These are phyloP conservation scores for Drepana arcuata DNA, from an alignment of 1,140 invertebrate species.

Conservation along the genomic window DNA sequence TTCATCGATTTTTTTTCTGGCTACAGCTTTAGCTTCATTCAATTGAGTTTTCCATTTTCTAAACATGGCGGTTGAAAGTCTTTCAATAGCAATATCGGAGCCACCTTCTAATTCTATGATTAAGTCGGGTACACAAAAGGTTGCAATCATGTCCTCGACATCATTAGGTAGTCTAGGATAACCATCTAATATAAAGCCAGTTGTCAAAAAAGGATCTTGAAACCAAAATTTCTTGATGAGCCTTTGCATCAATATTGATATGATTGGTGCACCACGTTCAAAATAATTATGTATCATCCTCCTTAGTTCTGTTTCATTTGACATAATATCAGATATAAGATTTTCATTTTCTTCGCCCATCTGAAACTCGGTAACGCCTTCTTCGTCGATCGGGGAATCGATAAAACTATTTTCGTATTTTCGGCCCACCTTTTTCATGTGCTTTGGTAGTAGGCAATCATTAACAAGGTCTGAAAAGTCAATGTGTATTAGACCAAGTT, in stretches of 20 bases:
- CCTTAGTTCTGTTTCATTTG: slow-evolving; percentile 45
- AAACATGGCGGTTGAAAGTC: slow-evolving; percentile 39
- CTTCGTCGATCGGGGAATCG: slow-evolving; percentile 36
- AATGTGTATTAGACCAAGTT: slow-evolving; percentile 69
- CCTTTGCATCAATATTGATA: slow-evolving; percentile 40
- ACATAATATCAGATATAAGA: slow-evolving; percentile 27
- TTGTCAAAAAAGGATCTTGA: slow-evolving; percentile 47
- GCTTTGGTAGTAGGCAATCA: slow-evolving; percentile 38
- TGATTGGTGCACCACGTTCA: slow-evolving; percentile 45
- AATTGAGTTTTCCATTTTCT: slow-evolving; percentile 54
- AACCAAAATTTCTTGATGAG: slow-evolving; percentile 68
- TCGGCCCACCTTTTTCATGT: slow-evolving; percentile 51
- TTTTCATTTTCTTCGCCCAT: slow-evolving; percentile 37
- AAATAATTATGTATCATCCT: slow-evolving; percentile 56
- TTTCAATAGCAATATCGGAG: slow-evolving; percentile 37
- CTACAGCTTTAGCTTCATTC: slow-evolving; percentile 35
- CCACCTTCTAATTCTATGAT: slow-evolving; percentile 61
- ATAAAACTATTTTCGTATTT: slow-evolving; percentile 48
- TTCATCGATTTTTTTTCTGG: slow-evolving; percentile 27
- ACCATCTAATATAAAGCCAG: slow-evolving; percentile 72
- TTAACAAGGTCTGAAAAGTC: slow-evolving; percentile 58
- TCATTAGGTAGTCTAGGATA: slow-evolving; percentile 71
- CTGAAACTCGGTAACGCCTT: slow-evolving; percentile 32
- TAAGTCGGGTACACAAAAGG: slow-evolving; percentile 71
- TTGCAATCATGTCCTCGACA: slow-evolving; percentile 58